phyloP scores from a whole-genome alignment of 2,113 vertebrate species.

The Typhlomys cinereus region DNA sequence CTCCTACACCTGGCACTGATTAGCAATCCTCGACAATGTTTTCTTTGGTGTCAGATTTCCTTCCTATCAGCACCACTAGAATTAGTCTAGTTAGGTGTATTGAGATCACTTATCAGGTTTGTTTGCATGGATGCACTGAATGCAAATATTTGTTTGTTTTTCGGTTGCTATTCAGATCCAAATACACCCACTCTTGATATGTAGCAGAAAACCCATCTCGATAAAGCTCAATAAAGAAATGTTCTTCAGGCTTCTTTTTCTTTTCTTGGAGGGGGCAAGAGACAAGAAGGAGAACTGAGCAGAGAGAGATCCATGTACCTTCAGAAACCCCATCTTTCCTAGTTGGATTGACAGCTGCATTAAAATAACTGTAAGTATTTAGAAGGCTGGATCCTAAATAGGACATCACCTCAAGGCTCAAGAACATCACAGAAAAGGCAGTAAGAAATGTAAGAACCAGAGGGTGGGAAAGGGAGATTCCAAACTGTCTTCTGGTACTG shows the following conservation, averaged over 20 bases:
- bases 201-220: neutral
- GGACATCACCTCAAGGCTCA: too few species aligned
- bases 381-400: too few species aligned
- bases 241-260: neutral
- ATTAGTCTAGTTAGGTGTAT: neutral
- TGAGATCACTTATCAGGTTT: neutral
- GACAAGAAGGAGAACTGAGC: neutral
- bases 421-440: too few species aligned
- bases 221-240: neutral
- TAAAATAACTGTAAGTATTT: too few species aligned
- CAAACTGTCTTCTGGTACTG: too few species aligned
- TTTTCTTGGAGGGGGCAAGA: neutral
- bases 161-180: constrained; percentile 24
- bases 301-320: neutral
- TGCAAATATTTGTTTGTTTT: constrained; percentile 34
- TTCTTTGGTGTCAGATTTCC: neutral
- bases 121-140: neutral
- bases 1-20: neutral
- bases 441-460: too few species aligned
- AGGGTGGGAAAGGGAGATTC: too few species aligned
- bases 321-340: constrained; percentile 31
- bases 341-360: too few species aligned
- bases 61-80: neutral
- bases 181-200: neutral
- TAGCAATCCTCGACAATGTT: neutral